Evolutionary conservation across 2,113 vertebrate genomes (phyloP), one percentile per base, ranked within the genome.

Genomic region (Oreochromis niloticus): DNA sequence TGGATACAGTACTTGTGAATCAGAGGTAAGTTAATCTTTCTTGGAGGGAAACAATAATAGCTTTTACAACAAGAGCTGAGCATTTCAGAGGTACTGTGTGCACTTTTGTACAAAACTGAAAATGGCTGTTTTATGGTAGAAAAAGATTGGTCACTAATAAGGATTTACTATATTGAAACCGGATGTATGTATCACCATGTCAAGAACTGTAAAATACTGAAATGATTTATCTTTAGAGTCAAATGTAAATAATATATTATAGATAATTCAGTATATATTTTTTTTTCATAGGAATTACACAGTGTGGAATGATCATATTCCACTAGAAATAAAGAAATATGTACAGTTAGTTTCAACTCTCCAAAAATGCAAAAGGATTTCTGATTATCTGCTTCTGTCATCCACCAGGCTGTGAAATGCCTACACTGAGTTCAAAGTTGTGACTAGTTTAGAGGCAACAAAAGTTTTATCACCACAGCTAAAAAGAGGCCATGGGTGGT

Each of bases 391-490:
- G 91, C 63, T 90, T 90, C 83, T 87, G 79, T 59, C 61, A 90
- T 93, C 89, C 87, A 17, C 85, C 43, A 82, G 86, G 50, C 83
- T 91, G 81, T 88, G 88, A 89, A 89, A 93, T 59, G 85, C 84
- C 88, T 89, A 57, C 84, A 87, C 73, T 22, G 46, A 84, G 81
- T 82, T 83, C 81, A 52, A 66, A 87, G 48, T 81, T 88, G 85
- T 85, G 86, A 91, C 88, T 91, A 84, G 82, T 86, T 85, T 79
- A 86, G 54, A 88, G 5, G 73, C 48, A 85, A 82, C 75, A 78
- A 52, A 78, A 0, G 46, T 34, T 52, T 12, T 13, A n/a, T 78
- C 73, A 19, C 73, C 46, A 34, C 82, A 87, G 88, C 83, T 79
- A 84, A 55, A 81, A 82, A 73, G 82, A 71, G 87, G 59, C 86